Base-by-base conservation (phyloP, 1,140 invertebrate genomes). In the Formica selysi region DNA sequence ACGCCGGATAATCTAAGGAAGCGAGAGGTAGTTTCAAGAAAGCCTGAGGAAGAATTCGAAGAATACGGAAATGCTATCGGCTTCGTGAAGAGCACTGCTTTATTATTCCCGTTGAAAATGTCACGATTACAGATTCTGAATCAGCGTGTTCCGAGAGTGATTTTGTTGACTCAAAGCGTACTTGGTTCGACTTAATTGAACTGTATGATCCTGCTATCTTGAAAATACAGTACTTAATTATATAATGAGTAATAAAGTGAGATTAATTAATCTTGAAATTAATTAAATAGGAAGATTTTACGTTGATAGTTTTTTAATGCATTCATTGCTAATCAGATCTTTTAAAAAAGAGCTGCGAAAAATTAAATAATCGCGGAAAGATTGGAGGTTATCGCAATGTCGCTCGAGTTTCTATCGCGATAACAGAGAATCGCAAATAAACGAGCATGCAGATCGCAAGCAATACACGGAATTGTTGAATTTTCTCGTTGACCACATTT, bases 21-120 rank as follows among this genome's bases (percentile, higher is more conserved):
- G n/a, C 44, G 26, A 48, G 62, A 73, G 29, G 32, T 80, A 70
- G 41, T 65, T 19, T 36, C 38, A 4, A 36, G 51, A 26, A 26
- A 36, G 32, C 13, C 11, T 11, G 26, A 11, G 11, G 8, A 51
- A 6, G 36, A 61, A 61, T 48, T 76, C 59, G 5, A 61, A 73
- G 29, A 87, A 87, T 38, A 51, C 57, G 71, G 67, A 84, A 85
- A 87, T 11, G 44, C 57, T 86, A 86, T 86, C 16, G 44, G 32
- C 32, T 38, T 41, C 65, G 32, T 22, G 11, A 5, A 29, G 26
- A 38, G 29, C 41, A 26, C 54, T 61, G 6, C 13, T 67, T 38
- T 19, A n/a, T 68, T 41, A 13, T 16, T 54, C 41, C 22, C 26
- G 16, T 62, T 51, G 57, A 76, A 62, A 59, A 76, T 48, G 78